Evolutionary conservation across 2,797 vertebrate genomes (phyloP), one percentile per base, ranked within the genome.

Genomic region (Enteromius viviparus): DNA sequence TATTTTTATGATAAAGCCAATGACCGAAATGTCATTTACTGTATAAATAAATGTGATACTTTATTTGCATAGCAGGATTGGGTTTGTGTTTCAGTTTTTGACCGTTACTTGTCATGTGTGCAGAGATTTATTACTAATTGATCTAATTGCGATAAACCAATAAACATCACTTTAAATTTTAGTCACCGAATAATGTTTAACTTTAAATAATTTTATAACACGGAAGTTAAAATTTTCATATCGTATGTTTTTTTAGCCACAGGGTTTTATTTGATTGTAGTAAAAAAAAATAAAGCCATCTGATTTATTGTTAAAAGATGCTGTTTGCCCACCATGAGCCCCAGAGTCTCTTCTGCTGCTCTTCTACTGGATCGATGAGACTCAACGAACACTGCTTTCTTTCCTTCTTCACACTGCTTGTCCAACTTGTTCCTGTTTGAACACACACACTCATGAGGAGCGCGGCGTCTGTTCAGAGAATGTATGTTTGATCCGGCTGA

Each of bases 401-500:
- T 4, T 29, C 68, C 19, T n/a, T 66, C 42, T 26, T 55, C 15
- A 53, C 77, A 37, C 23, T 21, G 78, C 26, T 70, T 29, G 34
- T 55, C 21, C 6, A 42, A 69, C n/a, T 26, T 29, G 14, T 55
- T 69, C 65, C 34, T 80, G 78, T 69, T 70, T 42, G 3, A 55
- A 47, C 75, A 45, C 75, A 45, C 55, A 64, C 53, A 74, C 70
- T n/a, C 71, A n/a, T 53, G 8, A 53, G 19, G 53, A 55, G 19
- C 7, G 1, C 7, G 0, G 21, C 3, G 21, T 23, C 53, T n/a
- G 53, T 15, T 15, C 14, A 29, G 34, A 42, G 55, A 42, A 23
- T 65, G 62, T 66, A 51, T 66, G 62, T 23, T 66, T 78, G 45
- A 78, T 78, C 62, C 4, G 49, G 23, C 78, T 42, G 78, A 69